Evolutionary conservation across 2,797 vertebrate species (phyloP), one percentile per base, ranked within the genome.

Genomic region (Cottoperca gobio): DNA sequence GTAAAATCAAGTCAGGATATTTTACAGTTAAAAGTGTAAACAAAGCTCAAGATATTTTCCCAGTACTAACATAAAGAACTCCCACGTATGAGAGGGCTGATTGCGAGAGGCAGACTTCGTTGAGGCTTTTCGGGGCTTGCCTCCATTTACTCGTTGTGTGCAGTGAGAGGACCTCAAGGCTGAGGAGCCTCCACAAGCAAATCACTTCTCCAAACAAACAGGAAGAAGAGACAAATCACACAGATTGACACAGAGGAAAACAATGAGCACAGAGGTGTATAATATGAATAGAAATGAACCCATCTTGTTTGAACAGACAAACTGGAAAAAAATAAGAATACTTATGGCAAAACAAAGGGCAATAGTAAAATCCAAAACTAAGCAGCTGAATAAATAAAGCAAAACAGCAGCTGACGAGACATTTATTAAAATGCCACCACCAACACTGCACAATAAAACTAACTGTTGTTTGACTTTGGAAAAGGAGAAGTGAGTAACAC

Each of bases 281-380:
- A 55, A 24, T 60, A 24, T 26, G 9, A 71, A 62, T 28, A 48
- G 21, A 55, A 50, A 52, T 21, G 45, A 52, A 37, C 11, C 16
- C 70, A 50, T 45, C 64, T 73, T 53, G 8, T 48, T n/a, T 59
- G 52, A 77, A 43, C 19, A 67, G 50, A 58, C 43, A 62, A 40
- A 46, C 2, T 11, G n/a, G 31, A 37, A 11, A 14, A 64, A 60
- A 40, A 2, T 28, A 28, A 37, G 12, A 46, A 46, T 4, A 35
- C 2, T 19, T 35, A 11, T 6, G 13, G 49, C 9, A 23, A 55
- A 73, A 58, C 42, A 69, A 73, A 62, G 3, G 28, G 42, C 26
- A 8, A n/a, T 23, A 5, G 24, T 43, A 23, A 33, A 37, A 21
- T 17, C 26, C 49, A 45, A 54, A 58, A 54, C 19, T 45, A 19